Evolutionary conservation across 2,888 invertebrate genomes (phyloP), one percentile per base, ranked within the genome.

Genomic region (Orchesella flavescens): DNA sequence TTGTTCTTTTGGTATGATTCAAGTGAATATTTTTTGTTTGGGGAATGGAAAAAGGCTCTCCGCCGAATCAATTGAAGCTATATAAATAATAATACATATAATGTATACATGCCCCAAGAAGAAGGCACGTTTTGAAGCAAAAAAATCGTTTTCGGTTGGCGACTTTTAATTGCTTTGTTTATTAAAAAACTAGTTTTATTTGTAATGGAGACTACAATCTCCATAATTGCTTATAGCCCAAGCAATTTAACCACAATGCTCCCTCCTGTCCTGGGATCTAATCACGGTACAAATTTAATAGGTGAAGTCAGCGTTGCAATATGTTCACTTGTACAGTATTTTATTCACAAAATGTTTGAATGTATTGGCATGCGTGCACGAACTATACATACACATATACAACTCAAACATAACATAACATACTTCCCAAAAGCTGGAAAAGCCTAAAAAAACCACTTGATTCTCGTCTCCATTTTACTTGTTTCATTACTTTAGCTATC

Each of bases 161-260:
- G 57, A 57, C 57, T 57, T 57, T 57, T 57, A 57, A 57, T 57
- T 57, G 57, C 19, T 57, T 57, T 19, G 15, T 19, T n/a, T 57
- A 17, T 57, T 57, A 57, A 57, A 57, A 57, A 57, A 57, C 57
- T 57, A 57, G 57, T 57, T 57, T 57, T 2, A 34, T 34, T 34
- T 34, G 3, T 34, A 9, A 57, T 57, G 57, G 57, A 57, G 57
- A n/a, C 57, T 17, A 57, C 53, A 1, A 13, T 53, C 53, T 1
- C 53, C 53, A 53, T n/a, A 53, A 53, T 53, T n/a, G 10, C 53
- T n/a, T 57, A 17, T n/a, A 34, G 34, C 2, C n/a, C 17, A 57
- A 57, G 2, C 57, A 53, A 34, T 34, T 34, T 34, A n/a, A 34
- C 34, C 7, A 34, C 2, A 34, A 34, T 34, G 34, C 34, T 34